Evolutionary conservation across 2,113 vertebrate species (phyloP).

Genomic region (Paracanthobrama guichenoti): DNA sequence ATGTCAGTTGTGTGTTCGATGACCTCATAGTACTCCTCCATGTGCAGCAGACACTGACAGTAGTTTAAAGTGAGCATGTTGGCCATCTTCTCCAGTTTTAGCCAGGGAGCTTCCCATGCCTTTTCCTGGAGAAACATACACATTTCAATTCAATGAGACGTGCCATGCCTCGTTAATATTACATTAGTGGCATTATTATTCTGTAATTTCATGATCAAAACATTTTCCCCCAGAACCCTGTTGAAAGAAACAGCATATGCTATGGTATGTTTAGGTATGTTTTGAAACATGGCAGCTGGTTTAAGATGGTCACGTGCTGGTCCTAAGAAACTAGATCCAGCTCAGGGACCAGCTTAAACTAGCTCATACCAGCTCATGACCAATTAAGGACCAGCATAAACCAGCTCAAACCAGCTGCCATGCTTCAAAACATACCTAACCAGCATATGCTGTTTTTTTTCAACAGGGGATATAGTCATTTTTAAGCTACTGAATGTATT

Average conservation of each 20-base stretch:
- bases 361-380: too few species aligned
- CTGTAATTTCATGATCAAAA: neutral
- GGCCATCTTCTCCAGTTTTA: conserved; percentile 80
- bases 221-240: too few species aligned
- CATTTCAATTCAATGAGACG: neutral
- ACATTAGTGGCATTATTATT: neutral
- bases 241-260: too few species aligned
- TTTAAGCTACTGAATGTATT: neutral
- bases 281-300: too few species aligned
- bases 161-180: neutral
- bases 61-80: conserved; percentile 80
- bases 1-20: conserved; percentile 81
- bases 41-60: conserved; percentile 78
- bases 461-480: neutral
- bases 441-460: too few species aligned
- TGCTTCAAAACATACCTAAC: too few species aligned
- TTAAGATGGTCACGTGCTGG: too few species aligned
- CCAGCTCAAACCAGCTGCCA: too few species aligned
- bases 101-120: conserved; percentile 77
- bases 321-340: too few species aligned
- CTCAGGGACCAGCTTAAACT: too few species aligned
- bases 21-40: conserved; percentile 80
- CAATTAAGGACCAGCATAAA: too few species aligned
- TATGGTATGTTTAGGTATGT: too few species aligned
- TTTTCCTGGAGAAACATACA: conserved; percentile 69